Conservation (phyloP, 37 sponge, comb jelly and placozoan species). For the Cliona cf. orientalis region DNA sequence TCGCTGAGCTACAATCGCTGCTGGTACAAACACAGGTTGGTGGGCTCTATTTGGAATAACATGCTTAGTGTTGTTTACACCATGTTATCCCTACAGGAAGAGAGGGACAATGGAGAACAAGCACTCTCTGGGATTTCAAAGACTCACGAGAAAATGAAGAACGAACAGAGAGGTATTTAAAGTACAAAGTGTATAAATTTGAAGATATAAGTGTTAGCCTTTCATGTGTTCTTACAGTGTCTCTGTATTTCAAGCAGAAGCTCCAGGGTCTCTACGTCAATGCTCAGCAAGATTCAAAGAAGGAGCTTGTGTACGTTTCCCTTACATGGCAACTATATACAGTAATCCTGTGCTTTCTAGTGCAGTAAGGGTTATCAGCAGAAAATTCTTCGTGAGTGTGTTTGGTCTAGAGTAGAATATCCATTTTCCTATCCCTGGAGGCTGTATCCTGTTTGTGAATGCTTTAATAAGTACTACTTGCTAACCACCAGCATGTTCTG, state of each 20-base stretch:
- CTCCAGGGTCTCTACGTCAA: constrained; percentile 58
- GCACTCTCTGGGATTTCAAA: constrained; percentile 48
- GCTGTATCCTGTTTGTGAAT: background rate
- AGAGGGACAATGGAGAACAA: constrained; percentile 60
- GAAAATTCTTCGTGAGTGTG: too few relatives aligned
- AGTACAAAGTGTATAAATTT: background rate
- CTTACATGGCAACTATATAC: background rate
- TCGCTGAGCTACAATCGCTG: constrained; percentile 55
- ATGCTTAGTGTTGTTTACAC: background rate
- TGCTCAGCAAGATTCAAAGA: constrained; percentile 75
- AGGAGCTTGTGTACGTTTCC: constrained; percentile 60
- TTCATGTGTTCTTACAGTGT: constrained; percentile 21
- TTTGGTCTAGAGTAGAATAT: too few relatives aligned
- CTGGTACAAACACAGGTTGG: constrained; percentile 56
- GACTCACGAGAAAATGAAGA: constrained; percentile 65
- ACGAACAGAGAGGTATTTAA: constrained; percentile 53
- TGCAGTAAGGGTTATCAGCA: too few relatives aligned
- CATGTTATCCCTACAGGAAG: constrained; percentile 25
- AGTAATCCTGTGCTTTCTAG: constrained; percentile 12
- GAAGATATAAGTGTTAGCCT: background rate
- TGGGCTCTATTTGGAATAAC: constrained; percentile 20
- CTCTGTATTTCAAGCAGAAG: constrained; percentile 72
- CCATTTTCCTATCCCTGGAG: too few relatives aligned
- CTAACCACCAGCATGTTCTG: background rate
- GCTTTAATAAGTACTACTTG: background rate